phyloP scores from a whole-genome alignment of 1,140 invertebrate species.

The Diorhabda elongata region DNA sequence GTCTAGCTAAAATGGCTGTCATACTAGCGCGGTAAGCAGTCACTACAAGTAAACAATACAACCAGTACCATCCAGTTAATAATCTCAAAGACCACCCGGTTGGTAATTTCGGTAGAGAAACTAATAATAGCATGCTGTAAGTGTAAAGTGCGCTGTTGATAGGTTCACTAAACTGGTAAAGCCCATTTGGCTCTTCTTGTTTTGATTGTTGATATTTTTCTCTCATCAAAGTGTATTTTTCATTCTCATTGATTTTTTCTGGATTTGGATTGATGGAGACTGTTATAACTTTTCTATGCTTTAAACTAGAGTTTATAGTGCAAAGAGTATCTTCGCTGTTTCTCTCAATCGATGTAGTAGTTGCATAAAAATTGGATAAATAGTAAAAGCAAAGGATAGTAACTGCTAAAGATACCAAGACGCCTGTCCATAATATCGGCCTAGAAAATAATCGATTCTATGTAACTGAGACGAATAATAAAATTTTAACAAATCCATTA shows the following conservation, averaged over 20 bases:
- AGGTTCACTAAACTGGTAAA: constrained; percentile 66
- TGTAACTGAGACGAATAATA: no score
- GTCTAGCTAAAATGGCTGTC: constrained; percentile 76
- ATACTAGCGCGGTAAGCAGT: constrained; percentile 76
- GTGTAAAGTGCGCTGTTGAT: constrained; percentile 71
- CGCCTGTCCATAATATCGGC: constrained; percentile 37
- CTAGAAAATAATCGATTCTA: constrained; percentile 26
- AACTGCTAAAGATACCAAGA: constrained; percentile 35
- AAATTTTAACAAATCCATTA: no score
- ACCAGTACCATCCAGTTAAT: constrained; percentile 79
- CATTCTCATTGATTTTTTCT: constrained; percentile 42
- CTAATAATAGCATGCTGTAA: constrained; percentile 72
- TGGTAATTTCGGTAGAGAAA: constrained; percentile 70
- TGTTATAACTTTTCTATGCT: constrained; percentile 30
- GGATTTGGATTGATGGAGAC: constrained; percentile 27
- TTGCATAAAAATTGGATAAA: constrained; percentile 37
- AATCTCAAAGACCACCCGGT: constrained; percentile 71
- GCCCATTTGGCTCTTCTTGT: constrained; percentile 47
- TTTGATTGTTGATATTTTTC: constrained; percentile 31
- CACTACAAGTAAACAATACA: constrained; percentile 73
- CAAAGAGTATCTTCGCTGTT: neutral
- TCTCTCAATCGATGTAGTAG: constrained; percentile 21
- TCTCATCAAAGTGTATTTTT: constrained; percentile 39
- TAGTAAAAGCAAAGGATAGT: constrained; percentile 34
- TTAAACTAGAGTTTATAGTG: neutral